Percentiles rank a stretch among this genome's conserved stretches.
These are phyloP conservation scores for Drosophila athabasca DNA, from an alignment of 1,140 invertebrate genomes.

Conservation along the genomic window DNA sequence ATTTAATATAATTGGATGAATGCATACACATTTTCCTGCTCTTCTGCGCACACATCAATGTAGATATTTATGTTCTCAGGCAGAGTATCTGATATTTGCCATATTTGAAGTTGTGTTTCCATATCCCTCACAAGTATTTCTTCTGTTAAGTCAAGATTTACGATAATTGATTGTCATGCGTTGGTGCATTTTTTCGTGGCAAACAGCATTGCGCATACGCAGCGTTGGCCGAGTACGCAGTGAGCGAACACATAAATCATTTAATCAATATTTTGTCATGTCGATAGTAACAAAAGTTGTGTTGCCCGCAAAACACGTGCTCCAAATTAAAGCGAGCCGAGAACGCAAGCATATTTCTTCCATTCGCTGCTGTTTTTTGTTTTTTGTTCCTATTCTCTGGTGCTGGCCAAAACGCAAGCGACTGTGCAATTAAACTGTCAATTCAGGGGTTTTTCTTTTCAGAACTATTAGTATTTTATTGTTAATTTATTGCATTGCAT, in stretches of 20 bases:
- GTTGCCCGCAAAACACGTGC: constrained; percentile 66
- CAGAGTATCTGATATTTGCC: constrained; percentile 1
- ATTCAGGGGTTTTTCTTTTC: constrained; percentile 46
- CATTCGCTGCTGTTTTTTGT: constrained; percentile 2
- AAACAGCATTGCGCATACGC: constrained; percentile 65
- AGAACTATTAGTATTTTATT: constrained; percentile 78
- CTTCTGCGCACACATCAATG: no score
- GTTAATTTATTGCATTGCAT: constrained; percentile 69
- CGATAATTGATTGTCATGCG: constrained; percentile 68
- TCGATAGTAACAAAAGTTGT: constrained; percentile 58
- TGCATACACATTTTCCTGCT: background rate
- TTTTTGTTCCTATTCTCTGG: constrained; percentile 16
- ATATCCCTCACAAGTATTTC: background rate
- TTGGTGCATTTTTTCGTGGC: constrained; percentile 38
- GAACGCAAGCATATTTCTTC: constrained; percentile 16
- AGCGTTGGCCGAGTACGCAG: constrained; percentile 47
- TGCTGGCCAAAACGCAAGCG: constrained; percentile 14
- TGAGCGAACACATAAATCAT: constrained; percentile 64
- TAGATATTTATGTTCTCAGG: background rate
- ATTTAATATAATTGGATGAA: background rate
- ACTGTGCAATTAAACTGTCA: constrained; percentile 74
- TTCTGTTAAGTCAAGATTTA: constrained; percentile 54
- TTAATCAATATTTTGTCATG: constrained; percentile 81
- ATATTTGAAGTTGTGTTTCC: background rate
- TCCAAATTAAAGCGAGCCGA: constrained; percentile 57